Evolutionary conservation across 2,888 invertebrate genomes (phyloP), one percentile per base, ranked within the genome.

Genomic region (Ochlodes sylvanus): DNA sequence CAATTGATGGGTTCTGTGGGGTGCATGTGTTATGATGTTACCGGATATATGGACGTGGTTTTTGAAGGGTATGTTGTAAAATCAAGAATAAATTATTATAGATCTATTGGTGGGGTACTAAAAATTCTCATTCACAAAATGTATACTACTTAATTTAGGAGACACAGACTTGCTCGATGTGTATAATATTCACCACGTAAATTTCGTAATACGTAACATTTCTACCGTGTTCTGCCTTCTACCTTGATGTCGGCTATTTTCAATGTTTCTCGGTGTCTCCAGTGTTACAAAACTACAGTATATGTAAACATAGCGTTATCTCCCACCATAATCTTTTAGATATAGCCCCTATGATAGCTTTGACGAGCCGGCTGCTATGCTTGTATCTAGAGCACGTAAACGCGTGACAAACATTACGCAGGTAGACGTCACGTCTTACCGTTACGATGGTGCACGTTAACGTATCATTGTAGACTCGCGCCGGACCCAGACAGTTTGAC

Each of bases 1-100:
- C 76, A 76, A 76, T 76, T 75, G 75, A 73, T 63, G 66, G 12
- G 38, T 38, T 68, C 50, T 47, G 63, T 61, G 66, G 73, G 73
- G 72, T 70, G 70, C 38, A 65, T 63, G 34, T 17, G 38, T 12
- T 38, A 5, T 63, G 34, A 38, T 21, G 21, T 19, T 50, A 14
- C 70, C 60, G 71, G 71, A 75, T 72, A 69, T 44, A 61, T 66
- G 69, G 65, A 65, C 7, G 15, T 41, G 52, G 15, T 4, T 58
- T 57, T 58, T 58, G 38, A 50, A 50, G 50, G 58, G 54, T 27
- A 10, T 42, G 42, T 32, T 52, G 38, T 27, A 50, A 50, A 62
- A 62, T 27, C 50, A 21, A 34, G 60, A 61, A 61, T 61, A 61
- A 14, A 55, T 32, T 32, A 47, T 47, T 1, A 17, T 17, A 17